A percentile compares a stretch with the other conserved stretches of the same genome.
These are phyloP conservation scores for Pampusana beccarii DNA, from an alignment of 2,113 vertebrate species.

Conservation along the genomic window DNA sequence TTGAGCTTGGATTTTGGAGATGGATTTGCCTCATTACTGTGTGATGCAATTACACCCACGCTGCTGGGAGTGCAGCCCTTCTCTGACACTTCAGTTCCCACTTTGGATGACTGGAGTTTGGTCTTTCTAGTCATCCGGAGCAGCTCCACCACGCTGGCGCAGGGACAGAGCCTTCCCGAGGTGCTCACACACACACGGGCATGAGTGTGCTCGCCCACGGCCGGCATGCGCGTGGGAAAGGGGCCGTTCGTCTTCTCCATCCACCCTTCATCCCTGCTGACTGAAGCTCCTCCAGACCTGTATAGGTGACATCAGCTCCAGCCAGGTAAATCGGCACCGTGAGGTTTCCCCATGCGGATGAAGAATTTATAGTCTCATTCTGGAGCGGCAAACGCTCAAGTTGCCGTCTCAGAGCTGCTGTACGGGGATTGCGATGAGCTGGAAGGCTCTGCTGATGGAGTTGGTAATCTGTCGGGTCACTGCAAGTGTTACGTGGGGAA, in stretches of 20 bases:
- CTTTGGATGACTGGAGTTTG: not conserved
- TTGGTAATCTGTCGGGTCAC: not conserved
- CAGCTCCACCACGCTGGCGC: not conserved
- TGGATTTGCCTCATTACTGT: slow-evolving; percentile 2
- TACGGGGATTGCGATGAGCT: not conserved
- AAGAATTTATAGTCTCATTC: not conserved
- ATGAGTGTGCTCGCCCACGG: not conserved
- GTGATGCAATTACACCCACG: not conserved
- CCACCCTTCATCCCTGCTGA: not conserved
- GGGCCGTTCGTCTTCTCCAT: rapidly evolving
- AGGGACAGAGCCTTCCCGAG: not conserved
- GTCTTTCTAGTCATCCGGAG: not conserved
- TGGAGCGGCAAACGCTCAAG: not conserved
- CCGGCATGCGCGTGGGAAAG: not conserved
- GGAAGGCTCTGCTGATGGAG: not conserved
- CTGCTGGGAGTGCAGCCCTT: not conserved
- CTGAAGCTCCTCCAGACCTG: not conserved
- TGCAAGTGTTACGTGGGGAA: not conserved
- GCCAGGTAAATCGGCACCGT: not conserved
- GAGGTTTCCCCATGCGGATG: not conserved
- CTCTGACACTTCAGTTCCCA: slow-evolving; percentile 16
- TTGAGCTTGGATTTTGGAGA: not conserved
- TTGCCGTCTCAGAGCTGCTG: not conserved
- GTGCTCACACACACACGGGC: not conserved
- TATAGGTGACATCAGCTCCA: not conserved